Evolutionary conservation across 2,797 vertebrate species (phyloP).

Genomic region (Hyperoplus immaculatus): DNA sequence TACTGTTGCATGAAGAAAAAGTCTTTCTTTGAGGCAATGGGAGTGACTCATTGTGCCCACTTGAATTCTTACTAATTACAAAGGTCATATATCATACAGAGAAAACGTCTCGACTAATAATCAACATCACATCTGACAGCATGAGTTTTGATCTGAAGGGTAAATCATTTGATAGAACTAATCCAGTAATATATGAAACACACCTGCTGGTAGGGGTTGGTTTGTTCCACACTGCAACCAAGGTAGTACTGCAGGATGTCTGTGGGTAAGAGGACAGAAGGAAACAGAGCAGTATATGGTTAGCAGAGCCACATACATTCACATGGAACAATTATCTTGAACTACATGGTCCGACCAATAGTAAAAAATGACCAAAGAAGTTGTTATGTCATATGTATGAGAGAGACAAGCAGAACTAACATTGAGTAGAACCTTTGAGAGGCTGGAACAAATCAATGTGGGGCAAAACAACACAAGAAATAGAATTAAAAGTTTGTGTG

Average conservation of each 20-base stretch:
- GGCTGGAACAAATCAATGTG: no score
- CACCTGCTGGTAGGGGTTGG: constrained; percentile 96
- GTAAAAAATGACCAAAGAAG: no score
- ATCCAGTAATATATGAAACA: constrained; percentile 30
- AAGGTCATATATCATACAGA: constrained; percentile 32
- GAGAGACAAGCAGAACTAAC: no score
- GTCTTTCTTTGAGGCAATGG: constrained; percentile 25
- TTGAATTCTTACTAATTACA: constrained; percentile 48
- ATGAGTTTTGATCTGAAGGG: not conserved
- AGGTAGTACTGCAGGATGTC: constrained; percentile 95
- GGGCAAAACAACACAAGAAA: no score
- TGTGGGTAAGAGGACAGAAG: constrained; percentile 65
- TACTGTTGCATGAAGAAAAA: constrained; percentile 26
- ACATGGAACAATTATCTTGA: not conserved
- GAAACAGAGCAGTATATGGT: not conserved
- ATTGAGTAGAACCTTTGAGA: no score
- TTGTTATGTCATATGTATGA: no score
- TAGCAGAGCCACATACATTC: not conserved
- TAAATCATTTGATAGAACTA: constrained; percentile 63
- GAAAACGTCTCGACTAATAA: constrained; percentile 2
- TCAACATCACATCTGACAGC: no score
- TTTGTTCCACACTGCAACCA: constrained; percentile 87
- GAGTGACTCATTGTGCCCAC: constrained; percentile 52
- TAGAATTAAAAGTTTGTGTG: no score
- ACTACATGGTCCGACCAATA: no score